A percentile compares a stretch with the other conserved stretches of the same genome.
Evolutionary conservation across 2,113 vertebrate species (phyloP).

Genomic region (Chlamydotis undulata): DNA sequence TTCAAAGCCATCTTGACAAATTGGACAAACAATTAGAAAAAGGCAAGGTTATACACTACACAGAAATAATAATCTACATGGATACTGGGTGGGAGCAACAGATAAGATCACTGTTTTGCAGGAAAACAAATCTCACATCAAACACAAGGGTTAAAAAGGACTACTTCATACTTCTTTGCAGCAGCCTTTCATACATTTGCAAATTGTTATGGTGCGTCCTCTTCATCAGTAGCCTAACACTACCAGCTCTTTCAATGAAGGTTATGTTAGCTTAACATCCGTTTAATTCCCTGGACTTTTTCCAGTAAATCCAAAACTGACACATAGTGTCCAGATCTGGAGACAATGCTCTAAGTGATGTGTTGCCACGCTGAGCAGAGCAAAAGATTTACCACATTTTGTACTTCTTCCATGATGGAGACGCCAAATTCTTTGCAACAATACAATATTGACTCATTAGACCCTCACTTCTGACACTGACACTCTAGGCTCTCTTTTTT

Average conservation of each 20-base stretch:
- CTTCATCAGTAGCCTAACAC: background rate
- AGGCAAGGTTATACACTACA: background rate
- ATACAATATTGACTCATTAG: background rate
- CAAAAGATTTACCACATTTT: background rate
- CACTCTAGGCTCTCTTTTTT: background rate
- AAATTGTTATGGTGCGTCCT: rapidly evolving
- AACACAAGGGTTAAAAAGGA: background rate
- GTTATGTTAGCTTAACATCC: background rate
- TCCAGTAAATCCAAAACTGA: background rate
- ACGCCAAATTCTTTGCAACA: background rate
- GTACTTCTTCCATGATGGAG: background rate
- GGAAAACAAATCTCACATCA: too few species aligned
- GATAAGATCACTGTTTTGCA: background rate
- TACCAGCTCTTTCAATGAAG: background rate
- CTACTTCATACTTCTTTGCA: background rate
- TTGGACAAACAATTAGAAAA: background rate
- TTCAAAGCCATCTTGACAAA: background rate
- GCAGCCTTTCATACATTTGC: background rate
- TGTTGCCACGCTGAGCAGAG: background rate
- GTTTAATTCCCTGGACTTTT: background rate
- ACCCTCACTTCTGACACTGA: background rate
- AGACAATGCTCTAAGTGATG: too few species aligned
- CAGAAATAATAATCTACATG: background rate
- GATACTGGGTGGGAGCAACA: background rate
- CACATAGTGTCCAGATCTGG: too few species aligned